These are phyloP conservation scores for Remorina albescens DNA, from an alignment of 2,797 vertebrate genomes.

Conservation along the genomic window DNA sequence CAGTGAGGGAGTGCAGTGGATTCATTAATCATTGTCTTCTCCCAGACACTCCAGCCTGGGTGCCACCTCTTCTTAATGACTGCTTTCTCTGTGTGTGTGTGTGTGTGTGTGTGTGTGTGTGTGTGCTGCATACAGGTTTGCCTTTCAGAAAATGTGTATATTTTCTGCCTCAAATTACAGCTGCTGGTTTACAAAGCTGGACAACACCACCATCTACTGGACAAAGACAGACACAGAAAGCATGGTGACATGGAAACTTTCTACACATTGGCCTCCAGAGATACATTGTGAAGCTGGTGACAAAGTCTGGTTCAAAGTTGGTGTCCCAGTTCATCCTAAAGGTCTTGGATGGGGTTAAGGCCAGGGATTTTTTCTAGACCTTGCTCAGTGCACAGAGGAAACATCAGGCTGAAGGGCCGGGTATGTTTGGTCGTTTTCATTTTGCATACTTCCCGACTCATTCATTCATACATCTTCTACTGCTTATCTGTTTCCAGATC, in stretches of 20 bases:
- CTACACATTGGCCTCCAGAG: too few relatives aligned
- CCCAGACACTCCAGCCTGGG: slow-evolving; percentile 54
- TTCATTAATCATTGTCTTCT: slow-evolving; percentile 76
- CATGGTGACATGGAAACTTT: too few relatives aligned
- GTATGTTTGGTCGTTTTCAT: too few relatives aligned
- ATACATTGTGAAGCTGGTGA: neutral
- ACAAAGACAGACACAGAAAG: neutral
- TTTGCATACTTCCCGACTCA: too few relatives aligned
- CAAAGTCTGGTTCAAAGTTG: neutral
- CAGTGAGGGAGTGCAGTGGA: slow-evolving; percentile 38
- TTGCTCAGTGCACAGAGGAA: too few relatives aligned
- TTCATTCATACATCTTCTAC: too few relatives aligned
- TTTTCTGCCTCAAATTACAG: neutral
- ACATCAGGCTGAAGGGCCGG: too few relatives aligned
- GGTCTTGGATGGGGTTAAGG: too few relatives aligned
- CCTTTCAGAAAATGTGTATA: neutral
- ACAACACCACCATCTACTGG: slow-evolving; percentile 69
- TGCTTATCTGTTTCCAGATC: too few relatives aligned
- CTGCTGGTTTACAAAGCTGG: slow-evolving; percentile 11
- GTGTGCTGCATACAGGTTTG: slow-evolving; percentile 11
- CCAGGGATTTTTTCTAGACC: too few relatives aligned
- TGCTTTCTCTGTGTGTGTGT: slow-evolving; percentile 42
- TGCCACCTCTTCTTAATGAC: slow-evolving; percentile 66
- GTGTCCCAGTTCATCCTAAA: too few relatives aligned
- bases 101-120: slow-evolving; percentile 31